Conservation (phyloP, 2,113 vertebrate genomes). For the Cyanistes caeruleus region DNA sequence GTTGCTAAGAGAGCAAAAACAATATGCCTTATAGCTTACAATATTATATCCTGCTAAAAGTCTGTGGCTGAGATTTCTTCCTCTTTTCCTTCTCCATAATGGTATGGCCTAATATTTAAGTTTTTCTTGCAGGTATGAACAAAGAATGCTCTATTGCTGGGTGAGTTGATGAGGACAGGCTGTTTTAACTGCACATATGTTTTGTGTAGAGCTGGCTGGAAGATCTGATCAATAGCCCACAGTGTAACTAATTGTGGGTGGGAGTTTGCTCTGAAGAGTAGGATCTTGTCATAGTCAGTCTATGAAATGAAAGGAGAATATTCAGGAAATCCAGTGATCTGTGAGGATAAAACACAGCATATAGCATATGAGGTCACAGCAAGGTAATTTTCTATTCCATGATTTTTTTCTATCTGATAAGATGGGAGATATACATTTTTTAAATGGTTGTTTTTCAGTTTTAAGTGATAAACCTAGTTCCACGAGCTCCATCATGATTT, state of each 20-base stretch:
- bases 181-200: neutral
- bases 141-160: neutral
- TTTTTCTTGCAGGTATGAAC: neutral
- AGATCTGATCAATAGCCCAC: neutral
- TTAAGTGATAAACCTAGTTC: neutral
- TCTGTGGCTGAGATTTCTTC: neutral
- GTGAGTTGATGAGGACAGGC: neutral
- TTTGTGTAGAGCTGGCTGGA: accelerated
- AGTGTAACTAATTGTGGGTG: accelerated
- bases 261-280: neutral
- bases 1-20: neutral
- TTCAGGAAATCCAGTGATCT: neutral
- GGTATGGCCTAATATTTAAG: neutral
- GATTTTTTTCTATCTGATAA: neutral
- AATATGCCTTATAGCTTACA: neutral
- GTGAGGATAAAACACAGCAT: neutral
- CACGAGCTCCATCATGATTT: neutral
- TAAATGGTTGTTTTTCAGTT: neutral
- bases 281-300: neutral
- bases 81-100: neutral
- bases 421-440: neutral
- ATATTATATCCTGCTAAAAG: neutral
- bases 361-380: neutral
- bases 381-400: neutral
- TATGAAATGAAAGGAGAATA: neutral